phyloP scores from a whole-genome alignment of 2,888 invertebrate species.

The Mechanitis mazaeus region DNA sequence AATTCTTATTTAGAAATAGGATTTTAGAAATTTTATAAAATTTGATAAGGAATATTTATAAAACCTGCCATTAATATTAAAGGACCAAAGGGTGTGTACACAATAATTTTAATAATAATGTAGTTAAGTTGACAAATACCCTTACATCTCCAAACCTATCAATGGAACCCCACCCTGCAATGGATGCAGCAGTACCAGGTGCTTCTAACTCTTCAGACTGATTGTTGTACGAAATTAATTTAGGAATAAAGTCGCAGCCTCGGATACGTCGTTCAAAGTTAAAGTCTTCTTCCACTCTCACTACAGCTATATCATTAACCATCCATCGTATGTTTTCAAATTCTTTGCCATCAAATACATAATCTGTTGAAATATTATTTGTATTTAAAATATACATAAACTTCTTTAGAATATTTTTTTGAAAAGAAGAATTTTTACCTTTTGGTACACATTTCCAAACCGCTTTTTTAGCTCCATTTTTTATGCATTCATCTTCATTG shows the following conservation, averaged over 20 bases:
- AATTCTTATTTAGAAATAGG: conserved; percentile 9
- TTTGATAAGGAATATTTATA: too few relatives aligned
- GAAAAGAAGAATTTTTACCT: conserved; percentile 36
- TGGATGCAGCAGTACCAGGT: conserved; percentile 38
- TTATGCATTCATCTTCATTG: conserved; percentile 47
- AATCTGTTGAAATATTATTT: conserved; percentile 37
- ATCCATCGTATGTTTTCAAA: conserved; percentile 67
- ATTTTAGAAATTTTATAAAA: too few relatives aligned
- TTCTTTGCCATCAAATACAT: conserved; percentile 53
- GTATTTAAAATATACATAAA: too few relatives aligned
- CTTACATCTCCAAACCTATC: conserved; percentile 47
- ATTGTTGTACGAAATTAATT: conserved; percentile 53
- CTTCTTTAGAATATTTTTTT: too few relatives aligned
- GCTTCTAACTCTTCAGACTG: conserved; percentile 42
- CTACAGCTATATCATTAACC: conserved; percentile 61
- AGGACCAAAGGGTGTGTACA: neutral
- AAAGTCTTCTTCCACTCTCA: conserved; percentile 58
- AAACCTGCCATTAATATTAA: too few relatives aligned
- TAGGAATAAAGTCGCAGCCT: conserved; percentile 61
- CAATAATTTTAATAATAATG: neutral
- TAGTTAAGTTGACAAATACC: conserved; percentile 2
- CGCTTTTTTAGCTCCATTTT: conserved; percentile 58
- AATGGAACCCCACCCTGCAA: conserved; percentile 61
- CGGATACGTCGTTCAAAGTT: conserved; percentile 51
- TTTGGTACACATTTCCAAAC: conserved; percentile 65